phyloP scores from a whole-genome alignment of 2,797 vertebrate genomes.

The Onychomys leucogaster region DNA sequence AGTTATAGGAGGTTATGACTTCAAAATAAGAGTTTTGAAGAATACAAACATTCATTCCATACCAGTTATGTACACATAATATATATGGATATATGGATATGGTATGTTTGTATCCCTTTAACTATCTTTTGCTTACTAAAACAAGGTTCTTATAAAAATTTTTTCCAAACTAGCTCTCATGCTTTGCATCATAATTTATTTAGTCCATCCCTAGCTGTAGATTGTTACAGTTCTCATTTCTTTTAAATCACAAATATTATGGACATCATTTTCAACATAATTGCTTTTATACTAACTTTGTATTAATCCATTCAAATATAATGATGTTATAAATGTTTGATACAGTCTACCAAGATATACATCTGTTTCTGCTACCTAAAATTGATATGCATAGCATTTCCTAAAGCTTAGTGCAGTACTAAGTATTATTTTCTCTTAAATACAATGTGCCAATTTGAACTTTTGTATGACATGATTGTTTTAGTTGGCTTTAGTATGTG shows the following conservation, averaged over 20 bases:
- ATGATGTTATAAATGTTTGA: neutral
- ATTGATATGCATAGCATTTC: neutral
- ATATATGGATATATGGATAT: neutral
- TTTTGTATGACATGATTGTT: neutral
- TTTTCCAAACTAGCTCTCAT: neutral
- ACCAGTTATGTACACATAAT: neutral
- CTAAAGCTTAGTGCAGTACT: neutral
- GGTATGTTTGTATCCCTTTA: neutral
- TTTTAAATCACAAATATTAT: neutral
- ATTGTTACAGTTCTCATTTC: neutral
- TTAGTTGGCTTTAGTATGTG: neutral
- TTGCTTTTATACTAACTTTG: neutral
- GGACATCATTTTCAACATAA: neutral
- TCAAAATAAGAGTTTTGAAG: neutral
- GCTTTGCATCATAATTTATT: neutral
- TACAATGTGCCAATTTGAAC: neutral
- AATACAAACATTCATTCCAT: neutral
- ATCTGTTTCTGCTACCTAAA: neutral
- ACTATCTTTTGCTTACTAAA: neutral
- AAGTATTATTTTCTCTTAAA: slow-evolving; percentile 37
- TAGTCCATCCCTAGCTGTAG: neutral
- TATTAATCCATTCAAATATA: slow-evolving; percentile 28
- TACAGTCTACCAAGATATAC: neutral
- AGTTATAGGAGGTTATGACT: neutral
- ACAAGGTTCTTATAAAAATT: neutral